Evolutionary conservation across 1,140 invertebrate species (phyloP).

Genomic region (Macrobrachium rosenbergii): DNA sequence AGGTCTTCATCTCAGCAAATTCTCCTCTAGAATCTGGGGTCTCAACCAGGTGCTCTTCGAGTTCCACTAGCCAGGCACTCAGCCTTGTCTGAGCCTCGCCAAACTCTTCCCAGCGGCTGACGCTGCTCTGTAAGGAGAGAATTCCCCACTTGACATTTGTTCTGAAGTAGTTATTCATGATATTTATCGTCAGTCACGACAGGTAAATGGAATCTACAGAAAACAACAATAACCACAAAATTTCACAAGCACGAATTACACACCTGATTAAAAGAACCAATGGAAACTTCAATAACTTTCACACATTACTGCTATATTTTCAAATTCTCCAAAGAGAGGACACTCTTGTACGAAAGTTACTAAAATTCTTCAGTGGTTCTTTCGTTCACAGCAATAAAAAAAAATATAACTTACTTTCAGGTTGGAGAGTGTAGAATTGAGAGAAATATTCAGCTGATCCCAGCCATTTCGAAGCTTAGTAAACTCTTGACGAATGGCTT

Average conservation of each 20-base stretch:
- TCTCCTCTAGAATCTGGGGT: conserved; percentile 82
- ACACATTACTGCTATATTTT: too few relatives aligned
- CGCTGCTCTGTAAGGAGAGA: conserved; percentile 37
- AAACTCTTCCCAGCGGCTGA: conserved; percentile 77
- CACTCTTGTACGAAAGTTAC: too few relatives aligned
- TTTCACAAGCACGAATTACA: background rate
- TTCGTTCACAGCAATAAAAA: background rate
- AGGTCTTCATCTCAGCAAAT: conserved; percentile 90
- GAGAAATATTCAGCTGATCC: conserved; percentile 85
- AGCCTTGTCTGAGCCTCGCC: conserved; percentile 74
- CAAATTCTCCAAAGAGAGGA: too few relatives aligned
- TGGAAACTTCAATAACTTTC: background rate
- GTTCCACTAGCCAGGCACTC: conserved; percentile 68
- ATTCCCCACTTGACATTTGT: background rate
- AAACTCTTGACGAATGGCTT: conserved; percentile 81
- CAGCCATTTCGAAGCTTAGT: conserved; percentile 82
- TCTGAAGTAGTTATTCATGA: background rate
- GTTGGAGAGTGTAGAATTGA: conserved; percentile 70
- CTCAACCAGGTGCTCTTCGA: conserved; percentile 73
- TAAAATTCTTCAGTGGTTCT: background rate
- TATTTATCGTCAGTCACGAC: background rate
- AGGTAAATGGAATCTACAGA: background rate
- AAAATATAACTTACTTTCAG: conserved; percentile 52
- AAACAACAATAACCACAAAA: background rate
- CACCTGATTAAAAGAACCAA: background rate